Evolutionary conservation across 2,888 invertebrate species (phyloP).

Genomic region (Noctua janthe): DNA sequence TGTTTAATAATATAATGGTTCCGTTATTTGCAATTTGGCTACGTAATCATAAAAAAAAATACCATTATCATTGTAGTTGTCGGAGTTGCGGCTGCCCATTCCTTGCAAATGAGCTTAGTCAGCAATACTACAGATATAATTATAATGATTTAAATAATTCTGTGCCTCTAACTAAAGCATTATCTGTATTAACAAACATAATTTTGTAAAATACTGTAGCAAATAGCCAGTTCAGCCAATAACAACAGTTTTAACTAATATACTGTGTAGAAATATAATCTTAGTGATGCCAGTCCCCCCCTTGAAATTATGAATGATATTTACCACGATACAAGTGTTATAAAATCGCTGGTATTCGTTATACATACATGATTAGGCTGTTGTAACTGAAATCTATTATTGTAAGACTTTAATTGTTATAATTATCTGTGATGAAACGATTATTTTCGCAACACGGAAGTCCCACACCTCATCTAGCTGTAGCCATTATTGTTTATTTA

Average conservation of each 20-base stretch:
- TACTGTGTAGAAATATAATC: conserved; percentile 19
- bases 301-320: conserved; percentile 62
- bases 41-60: background rate
- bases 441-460: conserved; percentile 68
- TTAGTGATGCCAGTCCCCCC: conserved; percentile 41
- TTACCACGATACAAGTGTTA: conserved; percentile 38
- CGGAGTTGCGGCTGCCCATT: conserved; percentile 5
- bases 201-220: conserved; percentile 43
- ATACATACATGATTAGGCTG: conserved; percentile 52
- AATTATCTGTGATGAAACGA: conserved; percentile 79
- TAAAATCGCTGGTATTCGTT: conserved; percentile 50
- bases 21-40: background rate
- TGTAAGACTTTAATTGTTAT: conserved; percentile 67
- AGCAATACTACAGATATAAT: background rate
- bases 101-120: conserved; percentile 47
- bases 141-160: conserved; percentile 33
- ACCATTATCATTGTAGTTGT: background rate
- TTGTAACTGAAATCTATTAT: conserved; percentile 64
- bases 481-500: conserved; percentile 73
- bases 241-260: conserved; percentile 44
- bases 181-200: conserved; percentile 30
- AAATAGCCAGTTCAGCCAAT: conserved; percentile 52
- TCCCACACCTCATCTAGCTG: conserved; percentile 70
- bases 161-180: conserved; percentile 42
- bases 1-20: background rate